phyloP scores from a whole-genome alignment of 2,888 invertebrate genomes.

The Tethea ocularis region DNA sequence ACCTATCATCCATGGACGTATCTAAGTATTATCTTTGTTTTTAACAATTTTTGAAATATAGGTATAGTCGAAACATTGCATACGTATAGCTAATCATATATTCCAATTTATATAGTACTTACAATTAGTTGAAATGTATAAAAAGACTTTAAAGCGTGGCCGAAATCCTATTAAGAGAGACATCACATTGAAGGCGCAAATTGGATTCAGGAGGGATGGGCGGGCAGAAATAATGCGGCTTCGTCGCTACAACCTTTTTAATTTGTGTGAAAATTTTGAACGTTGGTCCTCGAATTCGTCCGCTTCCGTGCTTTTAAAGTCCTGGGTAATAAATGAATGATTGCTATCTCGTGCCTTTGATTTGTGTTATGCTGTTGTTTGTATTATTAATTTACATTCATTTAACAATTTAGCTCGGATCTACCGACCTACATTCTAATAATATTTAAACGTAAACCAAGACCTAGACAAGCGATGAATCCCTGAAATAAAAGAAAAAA shows the following conservation, averaged over 20 bases:
- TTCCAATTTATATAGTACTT: conserved; percentile 34
- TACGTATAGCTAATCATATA: conserved; percentile 32
- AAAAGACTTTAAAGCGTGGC: conserved; percentile 64
- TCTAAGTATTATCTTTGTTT: no score
- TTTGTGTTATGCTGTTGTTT: background rate
- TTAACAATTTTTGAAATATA: no score
- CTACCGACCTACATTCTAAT: no score
- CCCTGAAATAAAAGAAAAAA: no score
- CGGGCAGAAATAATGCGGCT: conserved; percentile 65
- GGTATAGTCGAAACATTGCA: background rate
- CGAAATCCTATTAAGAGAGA: conserved; percentile 71
- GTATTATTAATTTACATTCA: background rate
- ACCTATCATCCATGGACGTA: no score
- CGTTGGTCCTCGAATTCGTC: conserved; percentile 28
- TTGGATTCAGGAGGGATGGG: conserved; percentile 70
- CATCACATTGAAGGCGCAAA: conserved; percentile 62
- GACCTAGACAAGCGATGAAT: no score
- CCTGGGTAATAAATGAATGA: conserved; percentile 15
- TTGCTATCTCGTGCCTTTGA: no score
- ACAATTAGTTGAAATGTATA: conserved; percentile 53
- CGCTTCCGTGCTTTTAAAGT: conserved; percentile 15
- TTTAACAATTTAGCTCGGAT: no score
- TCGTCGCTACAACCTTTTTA: conserved; percentile 56
- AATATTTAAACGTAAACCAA: no score
- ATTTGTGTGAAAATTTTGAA: conserved; percentile 55